Percentiles rank a stretch among this genome's conserved stretches.
Evolutionary conservation across 2,113 vertebrate genomes (phyloP).

Genomic region (Indri indri): DNA sequence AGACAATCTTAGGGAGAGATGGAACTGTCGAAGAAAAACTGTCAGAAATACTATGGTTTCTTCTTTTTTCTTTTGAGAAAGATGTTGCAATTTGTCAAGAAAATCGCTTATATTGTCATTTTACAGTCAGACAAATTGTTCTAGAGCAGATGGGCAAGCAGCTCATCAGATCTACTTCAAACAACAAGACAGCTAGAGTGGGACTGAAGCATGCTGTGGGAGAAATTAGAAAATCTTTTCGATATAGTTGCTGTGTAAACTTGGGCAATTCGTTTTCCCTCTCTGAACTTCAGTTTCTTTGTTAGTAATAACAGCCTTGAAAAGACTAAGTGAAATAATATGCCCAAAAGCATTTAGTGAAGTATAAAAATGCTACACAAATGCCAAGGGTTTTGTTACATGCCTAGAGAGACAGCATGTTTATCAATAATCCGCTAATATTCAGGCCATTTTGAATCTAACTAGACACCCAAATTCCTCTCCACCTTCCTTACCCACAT

Average conservation of each 20-base stretch:
- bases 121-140: background rate
- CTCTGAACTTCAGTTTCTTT: constrained; percentile 13
- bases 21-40: no score
- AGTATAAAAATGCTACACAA: background rate
- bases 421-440: background rate
- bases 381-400: background rate
- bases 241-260: background rate
- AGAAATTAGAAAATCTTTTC: constrained; percentile 18
- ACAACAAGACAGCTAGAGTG: background rate
- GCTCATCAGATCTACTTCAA: background rate
- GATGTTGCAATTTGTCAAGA: background rate
- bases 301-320: background rate
- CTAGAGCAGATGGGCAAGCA: background rate
- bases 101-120: background rate
- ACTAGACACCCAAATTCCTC: background rate
- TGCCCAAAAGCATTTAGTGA: background rate
- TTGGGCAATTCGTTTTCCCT: background rate
- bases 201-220: background rate
- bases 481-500: background rate
- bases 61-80: background rate
- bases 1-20: background rate
- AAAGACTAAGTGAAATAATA: constrained; percentile 38
- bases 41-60: background rate
- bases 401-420: background rate
- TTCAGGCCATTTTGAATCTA: background rate